Base-by-base conservation (phyloP, 1,140 invertebrate genomes). In the Drosophila mayri region DNA sequence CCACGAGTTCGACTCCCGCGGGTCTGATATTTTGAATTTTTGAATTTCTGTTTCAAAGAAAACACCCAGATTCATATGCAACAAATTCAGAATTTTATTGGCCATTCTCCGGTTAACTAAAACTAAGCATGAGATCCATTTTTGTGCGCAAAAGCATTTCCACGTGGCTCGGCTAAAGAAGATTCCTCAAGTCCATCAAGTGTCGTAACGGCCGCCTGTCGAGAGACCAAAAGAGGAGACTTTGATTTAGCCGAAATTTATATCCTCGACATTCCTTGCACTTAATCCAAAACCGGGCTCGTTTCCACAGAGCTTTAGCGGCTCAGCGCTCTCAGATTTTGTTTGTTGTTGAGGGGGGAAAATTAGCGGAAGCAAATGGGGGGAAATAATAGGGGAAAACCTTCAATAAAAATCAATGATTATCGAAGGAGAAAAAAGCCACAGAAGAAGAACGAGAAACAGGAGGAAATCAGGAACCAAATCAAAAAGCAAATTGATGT, bases 81-180 rank as follows among this genome's bases (percentile, higher is more conserved):
- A 82, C 64, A 73, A 76, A 64, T 83, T 73, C 18, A 63, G 4
- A 71, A 67, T 66, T 86, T 87, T 88, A 87, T 88, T 88, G 61
- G 49, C 64, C 61, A 55, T 76, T 40, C 40, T 64, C 38, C 37
- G 38, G 60, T 59, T 28, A 59, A 63, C 43, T 87, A 80, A 59
- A 79, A 55, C 61, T 88, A 88, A 80, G 76, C 83, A 73, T 88
- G 84, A 88, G 79, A 87, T 87, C 83, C 80, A 76, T 82, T 73
- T 67, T 43, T 57, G 20, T 20, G 49, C 35, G 60, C 71, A 64
- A 76, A 52, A 20, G 40, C 22, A 37, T 46, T 28, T 66, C 25
- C 61, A 35, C 41, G 22, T 35, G 43, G 35, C 25, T 66, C 44
- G 72, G 41, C 41, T 50, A 52, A 66, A n/a, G 16, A 20, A 67